Percentiles rank a stretch among this genome's conserved stretches.
Conservation (phyloP, 2,888 invertebrate species). For the Cryptus viduatorius region DNA sequence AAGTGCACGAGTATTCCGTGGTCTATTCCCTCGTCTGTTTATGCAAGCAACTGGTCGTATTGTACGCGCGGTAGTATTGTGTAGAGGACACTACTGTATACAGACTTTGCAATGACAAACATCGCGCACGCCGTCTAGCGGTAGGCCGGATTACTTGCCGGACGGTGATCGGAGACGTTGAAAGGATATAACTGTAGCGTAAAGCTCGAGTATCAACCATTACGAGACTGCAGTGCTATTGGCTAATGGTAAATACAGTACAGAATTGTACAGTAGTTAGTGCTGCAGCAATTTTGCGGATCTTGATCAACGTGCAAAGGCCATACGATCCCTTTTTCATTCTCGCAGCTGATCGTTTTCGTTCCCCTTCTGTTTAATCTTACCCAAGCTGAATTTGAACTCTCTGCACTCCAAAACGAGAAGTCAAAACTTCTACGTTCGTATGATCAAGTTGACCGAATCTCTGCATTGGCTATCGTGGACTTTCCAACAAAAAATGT, state of each 20-base stretch:
- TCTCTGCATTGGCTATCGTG: background rate
- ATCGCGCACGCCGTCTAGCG: constrained; percentile 9
- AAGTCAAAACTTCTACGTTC: background rate
- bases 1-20: background rate
- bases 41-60: constrained; percentile 17
- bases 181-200: background rate
- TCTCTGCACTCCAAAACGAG: background rate
- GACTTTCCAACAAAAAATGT: background rate
- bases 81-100: background rate
- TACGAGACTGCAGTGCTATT: background rate
- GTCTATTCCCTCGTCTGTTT: constrained; percentile 20
- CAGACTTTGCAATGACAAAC: constrained; percentile 6
- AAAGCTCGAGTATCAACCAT: background rate
- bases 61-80: background rate
- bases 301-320: background rate
- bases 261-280: background rate
- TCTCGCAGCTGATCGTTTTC: background rate
- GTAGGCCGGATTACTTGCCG: background rate
- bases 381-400: background rate
- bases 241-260: background rate
- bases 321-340: background rate
- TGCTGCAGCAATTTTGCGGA: background rate
- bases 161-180: constrained; percentile 2
- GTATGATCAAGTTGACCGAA: background rate
- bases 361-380: background rate